These are phyloP conservation scores for Betta splendens DNA, from an alignment of 2,797 vertebrate genomes.

Conservation along the genomic window DNA sequence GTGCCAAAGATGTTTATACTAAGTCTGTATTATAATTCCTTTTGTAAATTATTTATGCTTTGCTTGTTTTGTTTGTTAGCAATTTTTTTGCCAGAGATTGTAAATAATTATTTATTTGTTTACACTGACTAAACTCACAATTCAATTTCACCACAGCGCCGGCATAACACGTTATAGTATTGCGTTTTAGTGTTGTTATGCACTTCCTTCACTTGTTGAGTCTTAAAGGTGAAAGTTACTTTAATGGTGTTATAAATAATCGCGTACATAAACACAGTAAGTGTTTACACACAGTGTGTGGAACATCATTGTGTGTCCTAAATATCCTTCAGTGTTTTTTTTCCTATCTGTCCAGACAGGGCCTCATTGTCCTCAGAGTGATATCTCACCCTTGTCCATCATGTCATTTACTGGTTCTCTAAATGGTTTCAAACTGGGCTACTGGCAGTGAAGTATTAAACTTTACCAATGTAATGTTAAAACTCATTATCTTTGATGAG, in stretches of 20 bases:
- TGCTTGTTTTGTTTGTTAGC: conserved; percentile 72
- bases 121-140: conserved; percentile 85
- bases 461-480: not conserved
- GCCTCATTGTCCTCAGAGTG: conserved; percentile 37
- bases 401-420: conserved; percentile 8
- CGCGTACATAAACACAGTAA: conserved; percentile 13
- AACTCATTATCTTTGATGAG: conserved; percentile 2
- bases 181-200: conserved; percentile 40
- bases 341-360: conserved; percentile 29
- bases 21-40: conserved; percentile 93
- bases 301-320: conserved; percentile 21
- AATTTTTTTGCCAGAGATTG: conserved; percentile 85
- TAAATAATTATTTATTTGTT: conserved; percentile 99
- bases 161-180: conserved; percentile 55
- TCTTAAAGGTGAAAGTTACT: conserved; percentile 43
- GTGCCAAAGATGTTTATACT: conserved; percentile 93
- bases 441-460: not conserved
- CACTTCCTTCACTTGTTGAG: conserved; percentile 54
- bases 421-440: conserved; percentile 15
- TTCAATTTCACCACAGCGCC: conserved; percentile 75
- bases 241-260: conserved; percentile 42
- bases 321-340: conserved; percentile 52
- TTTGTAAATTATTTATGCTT: conserved; percentile 98
- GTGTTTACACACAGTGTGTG: conserved; percentile 27
- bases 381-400: conserved; percentile 37